Evolutionary conservation across 30 jellyfish, hydroid and myxozoan genomes (phyloP).

Genomic region (Phacellophora camtschatica): DNA sequence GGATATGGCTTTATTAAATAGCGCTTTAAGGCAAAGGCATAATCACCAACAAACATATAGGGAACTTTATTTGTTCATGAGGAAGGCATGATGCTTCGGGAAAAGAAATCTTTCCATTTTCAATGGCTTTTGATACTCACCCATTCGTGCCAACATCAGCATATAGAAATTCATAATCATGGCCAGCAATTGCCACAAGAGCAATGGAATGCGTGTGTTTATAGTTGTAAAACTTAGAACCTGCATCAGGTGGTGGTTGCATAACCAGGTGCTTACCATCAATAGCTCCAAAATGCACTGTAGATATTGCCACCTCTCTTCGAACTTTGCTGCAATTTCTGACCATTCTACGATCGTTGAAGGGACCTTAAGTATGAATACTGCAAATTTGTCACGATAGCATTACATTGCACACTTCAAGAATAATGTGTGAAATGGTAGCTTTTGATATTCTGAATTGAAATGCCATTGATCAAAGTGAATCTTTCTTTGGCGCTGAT

Average conservation of each 20-base stretch:
- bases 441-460: slow-evolving; percentile 17
- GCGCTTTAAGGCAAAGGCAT: slow-evolving; percentile 2
- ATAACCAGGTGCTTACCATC: slow-evolving; percentile 10
- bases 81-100: background rate
- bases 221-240: no score
- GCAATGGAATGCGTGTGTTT: background rate
- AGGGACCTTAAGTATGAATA: no score
- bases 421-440: slow-evolving; percentile 22
- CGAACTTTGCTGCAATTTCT: background rate
- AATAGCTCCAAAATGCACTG: background rate
- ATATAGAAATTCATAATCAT: background rate
- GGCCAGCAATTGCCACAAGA: background rate
- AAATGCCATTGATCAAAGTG: background rate
- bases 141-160: background rate
- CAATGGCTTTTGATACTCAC: slow-evolving; percentile 1
- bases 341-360: no score
- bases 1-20: slow-evolving; percentile 22
- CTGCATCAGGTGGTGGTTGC: no score
- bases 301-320: background rate
- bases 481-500: slow-evolving; percentile 4
- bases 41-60: slow-evolving; percentile 33
- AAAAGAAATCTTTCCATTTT: background rate
- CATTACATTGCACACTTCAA: slow-evolving; percentile 47
- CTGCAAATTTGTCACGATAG: no score
- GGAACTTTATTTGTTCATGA: background rate